A percentile compares a stretch with the other conserved stretches of the same genome.
Evolutionary conservation across 2,113 vertebrate genomes (phyloP).

Genomic region (Chloropsis hardwickii): DNA sequence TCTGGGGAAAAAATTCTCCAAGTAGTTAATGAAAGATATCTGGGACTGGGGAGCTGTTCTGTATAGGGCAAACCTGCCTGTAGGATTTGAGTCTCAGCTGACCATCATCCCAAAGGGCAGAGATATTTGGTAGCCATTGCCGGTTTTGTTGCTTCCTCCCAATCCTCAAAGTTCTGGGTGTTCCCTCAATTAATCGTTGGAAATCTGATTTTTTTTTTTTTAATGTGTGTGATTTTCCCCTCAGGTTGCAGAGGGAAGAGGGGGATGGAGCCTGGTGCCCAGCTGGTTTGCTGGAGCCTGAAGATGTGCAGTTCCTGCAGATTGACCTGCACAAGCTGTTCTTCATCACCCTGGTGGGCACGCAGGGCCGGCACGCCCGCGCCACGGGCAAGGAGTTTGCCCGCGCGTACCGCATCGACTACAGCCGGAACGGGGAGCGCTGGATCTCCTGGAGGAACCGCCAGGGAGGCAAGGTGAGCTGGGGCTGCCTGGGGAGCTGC

Average conservation of each 20-base stretch:
- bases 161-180: not conserved
- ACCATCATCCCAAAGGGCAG: not conserved
- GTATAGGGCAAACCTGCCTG: not conserved
- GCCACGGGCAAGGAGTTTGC: conserved; percentile 86
- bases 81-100: not conserved
- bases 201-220: not conserved
- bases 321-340: conserved; percentile 83
- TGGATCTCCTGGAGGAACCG: conserved; percentile 88
- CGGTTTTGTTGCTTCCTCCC: not conserved
- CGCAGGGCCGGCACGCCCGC: conserved; percentile 85
- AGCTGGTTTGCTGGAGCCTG: conserved; percentile 77
- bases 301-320: conserved; percentile 87
- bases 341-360: conserved; percentile 87
- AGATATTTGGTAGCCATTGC: not conserved
- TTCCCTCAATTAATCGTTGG: not conserved
- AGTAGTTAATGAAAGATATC: not conserved
- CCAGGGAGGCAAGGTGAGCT: conserved; percentile 74
- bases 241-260: conserved; percentile 83
- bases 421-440: conserved; percentile 81
- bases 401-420: conserved; percentile 82
- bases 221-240: not conserved
- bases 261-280: conserved; percentile 93
- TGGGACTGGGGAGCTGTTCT: not conserved
- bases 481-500: not conserved
- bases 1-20: not conserved